Evolutionary conservation across 2,113 vertebrate species (phyloP).

Genomic region (Thamnophis sirtalis): DNA sequence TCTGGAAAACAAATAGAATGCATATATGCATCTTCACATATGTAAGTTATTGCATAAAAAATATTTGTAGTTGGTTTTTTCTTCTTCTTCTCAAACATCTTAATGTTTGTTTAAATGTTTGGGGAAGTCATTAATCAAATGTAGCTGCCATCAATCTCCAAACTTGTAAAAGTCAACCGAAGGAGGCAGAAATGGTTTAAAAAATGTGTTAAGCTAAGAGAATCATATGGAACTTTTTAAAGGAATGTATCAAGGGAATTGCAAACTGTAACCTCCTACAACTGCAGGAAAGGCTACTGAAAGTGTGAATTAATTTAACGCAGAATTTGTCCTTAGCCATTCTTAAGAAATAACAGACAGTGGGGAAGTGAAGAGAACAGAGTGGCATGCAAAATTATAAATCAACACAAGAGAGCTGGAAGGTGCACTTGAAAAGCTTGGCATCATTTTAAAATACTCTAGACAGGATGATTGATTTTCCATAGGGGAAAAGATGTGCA

Average conservation of each 20-base stretch:
- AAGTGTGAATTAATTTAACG: slow-evolving; percentile 29
- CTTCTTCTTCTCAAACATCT: neutral
- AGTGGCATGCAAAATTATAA: slow-evolving; percentile 11
- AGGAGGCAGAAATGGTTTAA: slow-evolving; percentile 27
- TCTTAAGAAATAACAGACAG: slow-evolving; percentile 2
- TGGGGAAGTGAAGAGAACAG: neutral
- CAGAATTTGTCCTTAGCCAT: slow-evolving; percentile 1
- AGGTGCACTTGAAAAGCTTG: slow-evolving; percentile 10
- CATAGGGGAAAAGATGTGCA: slow-evolving; percentile 16
- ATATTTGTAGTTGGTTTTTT: neutral
- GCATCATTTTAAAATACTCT: slow-evolving; percentile 11
- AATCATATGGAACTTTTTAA: slow-evolving; percentile 36
- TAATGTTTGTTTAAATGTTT: slow-evolving; percentile 30
- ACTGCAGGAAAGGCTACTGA: slow-evolving; percentile 22
- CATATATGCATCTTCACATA: neutral
- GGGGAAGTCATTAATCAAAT: slow-evolving; percentile 34
- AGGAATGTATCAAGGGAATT: slow-evolving; percentile 21
- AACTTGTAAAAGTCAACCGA: slow-evolving; percentile 32
- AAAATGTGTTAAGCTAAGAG: slow-evolving; percentile 29
- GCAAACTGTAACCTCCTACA: slow-evolving; percentile 15
- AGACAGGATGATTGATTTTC: slow-evolving; percentile 29
- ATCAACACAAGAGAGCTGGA: neutral
- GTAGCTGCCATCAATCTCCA: slow-evolving; percentile 24
- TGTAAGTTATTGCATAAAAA: neutral
- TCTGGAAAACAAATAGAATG: neutral